A percentile compares a stretch with the other conserved stretches of the same genome.
Evolutionary conservation across 2,113 vertebrate genomes (phyloP).

Genomic region (Pandion haliaetus): DNA sequence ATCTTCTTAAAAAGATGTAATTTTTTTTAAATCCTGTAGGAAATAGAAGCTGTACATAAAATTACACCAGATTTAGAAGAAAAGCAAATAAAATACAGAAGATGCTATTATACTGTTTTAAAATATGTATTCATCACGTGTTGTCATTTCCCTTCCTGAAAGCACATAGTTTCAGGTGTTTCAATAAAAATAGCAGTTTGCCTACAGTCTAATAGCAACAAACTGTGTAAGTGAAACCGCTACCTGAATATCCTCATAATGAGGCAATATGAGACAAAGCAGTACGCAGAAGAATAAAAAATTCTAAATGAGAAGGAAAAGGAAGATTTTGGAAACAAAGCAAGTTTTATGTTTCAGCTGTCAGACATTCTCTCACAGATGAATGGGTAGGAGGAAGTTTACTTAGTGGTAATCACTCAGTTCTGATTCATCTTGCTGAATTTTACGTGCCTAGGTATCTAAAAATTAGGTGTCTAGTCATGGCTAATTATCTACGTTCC

Average conservation of each 20-base stretch:
- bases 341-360: background rate
- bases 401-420: background rate
- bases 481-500: conserved; percentile 15
- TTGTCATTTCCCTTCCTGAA: background rate
- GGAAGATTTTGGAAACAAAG: background rate
- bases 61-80: background rate
- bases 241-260: background rate
- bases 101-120: background rate
- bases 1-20: conserved; percentile 1
- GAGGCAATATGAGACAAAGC: background rate
- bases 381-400: conserved; percentile 14
- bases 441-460: background rate
- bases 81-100: conserved; percentile 13
- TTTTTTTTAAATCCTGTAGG: background rate
- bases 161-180: background rate
- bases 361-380: background rate
- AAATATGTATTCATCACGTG: background rate
- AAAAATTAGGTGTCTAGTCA: conserved; percentile 38
- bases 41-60: conserved; percentile 23
- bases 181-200: background rate
- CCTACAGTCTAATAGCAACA: background rate
- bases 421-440: conserved; percentile 14
- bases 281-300: background rate
- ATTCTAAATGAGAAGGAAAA: background rate
- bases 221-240: background rate